phyloP scores from a whole-genome alignment of 2,113 vertebrate genomes.

The Oreotrochilus melanogaster region DNA sequence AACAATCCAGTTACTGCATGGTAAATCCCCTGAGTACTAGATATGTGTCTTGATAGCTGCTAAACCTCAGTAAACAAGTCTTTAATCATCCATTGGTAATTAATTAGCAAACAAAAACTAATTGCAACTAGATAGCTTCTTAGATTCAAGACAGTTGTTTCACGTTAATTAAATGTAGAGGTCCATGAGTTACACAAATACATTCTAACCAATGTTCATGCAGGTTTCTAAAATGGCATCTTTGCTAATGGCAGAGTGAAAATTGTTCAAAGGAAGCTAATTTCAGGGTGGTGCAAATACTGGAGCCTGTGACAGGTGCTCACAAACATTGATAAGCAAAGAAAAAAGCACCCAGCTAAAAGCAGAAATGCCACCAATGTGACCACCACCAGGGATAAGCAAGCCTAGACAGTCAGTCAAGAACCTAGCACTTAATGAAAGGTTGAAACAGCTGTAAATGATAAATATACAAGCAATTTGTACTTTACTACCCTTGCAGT shows the following conservation, averaged over 20 bases:
- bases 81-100: constrained; percentile 69
- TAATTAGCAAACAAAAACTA: constrained; percentile 73
- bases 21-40: constrained; percentile 56
- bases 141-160: constrained; percentile 34
- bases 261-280: background rate
- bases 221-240: background rate
- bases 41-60: constrained; percentile 56
- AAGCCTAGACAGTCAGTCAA: background rate
- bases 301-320: background rate
- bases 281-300: background rate
- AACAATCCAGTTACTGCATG: constrained; percentile 30
- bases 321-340: background rate
- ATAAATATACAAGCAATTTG: background rate
- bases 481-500: background rate
- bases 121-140: constrained; percentile 61
- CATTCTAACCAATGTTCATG: background rate
- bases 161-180: constrained; percentile 15
- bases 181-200: background rate
- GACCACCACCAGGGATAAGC: background rate
- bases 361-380: background rate
- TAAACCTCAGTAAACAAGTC: constrained; percentile 69
- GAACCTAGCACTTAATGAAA: background rate
- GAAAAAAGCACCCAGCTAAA: background rate
- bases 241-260: background rate
- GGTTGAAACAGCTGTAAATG: background rate